Evolutionary conservation across 1,140 invertebrate genomes (phyloP).

Genomic region (Drosophila littoralis): DNA sequence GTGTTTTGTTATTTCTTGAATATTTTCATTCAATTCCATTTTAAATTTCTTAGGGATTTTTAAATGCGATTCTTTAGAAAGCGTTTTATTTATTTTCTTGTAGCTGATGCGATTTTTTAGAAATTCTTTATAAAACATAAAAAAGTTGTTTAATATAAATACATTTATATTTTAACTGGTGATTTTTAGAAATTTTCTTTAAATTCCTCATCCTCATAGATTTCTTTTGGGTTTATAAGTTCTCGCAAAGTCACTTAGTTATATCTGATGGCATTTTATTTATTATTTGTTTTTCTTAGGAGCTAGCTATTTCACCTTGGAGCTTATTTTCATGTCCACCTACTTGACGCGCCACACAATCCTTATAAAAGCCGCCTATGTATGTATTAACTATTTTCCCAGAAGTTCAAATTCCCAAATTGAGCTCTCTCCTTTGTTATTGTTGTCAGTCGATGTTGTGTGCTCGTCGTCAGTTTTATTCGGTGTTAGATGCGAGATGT

Average conservation of each 20-base stretch:
- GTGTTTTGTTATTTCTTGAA: too few species aligned
- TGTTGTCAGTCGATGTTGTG: constrained; percentile 25
- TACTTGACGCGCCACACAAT: background rate
- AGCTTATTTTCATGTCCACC: constrained; percentile 15
- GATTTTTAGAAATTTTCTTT: background rate
- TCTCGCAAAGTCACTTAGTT: background rate
- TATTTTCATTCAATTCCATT: too few species aligned
- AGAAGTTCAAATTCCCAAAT: background rate
- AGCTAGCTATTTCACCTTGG: background rate
- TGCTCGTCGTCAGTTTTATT: background rate
- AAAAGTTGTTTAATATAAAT: background rate
- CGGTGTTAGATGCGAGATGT: background rate
- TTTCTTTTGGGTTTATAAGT: background rate
- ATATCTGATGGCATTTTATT: constrained; percentile 2
- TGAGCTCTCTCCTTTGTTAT: constrained; percentile 9
- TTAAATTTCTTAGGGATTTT: too few species aligned
- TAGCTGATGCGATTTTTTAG: too few species aligned
- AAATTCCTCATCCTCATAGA: background rate
- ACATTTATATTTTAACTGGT: background rate
- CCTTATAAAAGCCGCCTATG: constrained; percentile 14
- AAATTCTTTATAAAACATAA: too few species aligned
- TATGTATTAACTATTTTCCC: constrained; percentile 10
- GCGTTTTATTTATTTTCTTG: too few species aligned
- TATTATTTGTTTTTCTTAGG: constrained; percentile 4
- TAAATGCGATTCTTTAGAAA: too few species aligned